Conservation (phyloP, 30 jellyfish, hydroid and myxozoan species). For the Haliclystus octoradiatus region DNA sequence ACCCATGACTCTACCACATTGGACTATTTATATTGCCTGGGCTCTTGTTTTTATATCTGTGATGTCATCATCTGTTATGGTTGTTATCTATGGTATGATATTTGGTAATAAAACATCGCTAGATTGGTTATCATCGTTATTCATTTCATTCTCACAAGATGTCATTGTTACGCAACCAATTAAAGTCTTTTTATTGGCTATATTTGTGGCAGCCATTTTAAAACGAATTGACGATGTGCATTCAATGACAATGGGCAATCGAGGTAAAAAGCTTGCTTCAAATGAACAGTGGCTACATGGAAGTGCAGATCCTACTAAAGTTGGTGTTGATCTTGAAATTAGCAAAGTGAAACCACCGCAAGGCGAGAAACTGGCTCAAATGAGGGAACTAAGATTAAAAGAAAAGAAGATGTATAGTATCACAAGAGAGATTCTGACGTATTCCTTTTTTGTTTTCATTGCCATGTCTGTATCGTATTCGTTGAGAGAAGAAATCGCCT, state of each 20-base stretch:
- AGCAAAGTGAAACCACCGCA: constrained; percentile 68
- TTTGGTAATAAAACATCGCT: constrained; percentile 67
- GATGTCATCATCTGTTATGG: constrained; percentile 58
- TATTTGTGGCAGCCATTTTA: constrained; percentile 61
- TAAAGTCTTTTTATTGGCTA: constrained; percentile 46
- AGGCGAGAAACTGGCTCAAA: constrained; percentile 35
- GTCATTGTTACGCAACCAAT: no score
- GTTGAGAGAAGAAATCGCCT: constrained; percentile 64
- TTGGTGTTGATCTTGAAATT: constrained; percentile 9
- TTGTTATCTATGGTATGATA: constrained; percentile 75
- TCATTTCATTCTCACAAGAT: constrained; percentile 71
- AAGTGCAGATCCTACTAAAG: constrained; percentile 37
- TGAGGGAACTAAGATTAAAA: constrained; percentile 67
- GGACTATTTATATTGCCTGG: constrained; percentile 91
- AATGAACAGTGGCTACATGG: constrained; percentile 89
- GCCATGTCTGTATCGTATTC: constrained; percentile 55
- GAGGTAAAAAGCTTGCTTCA: constrained; percentile 66
- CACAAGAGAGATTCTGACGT: constrained; percentile 53
- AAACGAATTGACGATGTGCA: constrained; percentile 64
- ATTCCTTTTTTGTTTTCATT: constrained; percentile 44
- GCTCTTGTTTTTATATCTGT: constrained; percentile 19
- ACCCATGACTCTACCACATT: constrained; percentile 63
- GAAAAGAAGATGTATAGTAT: constrained; percentile 83
- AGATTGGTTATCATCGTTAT: constrained; percentile 78
- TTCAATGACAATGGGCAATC: constrained; percentile 52